These are phyloP conservation scores for Lithobates sylvaticus DNA, from an alignment of 2,797 vertebrate genomes.

Conservation along the genomic window DNA sequence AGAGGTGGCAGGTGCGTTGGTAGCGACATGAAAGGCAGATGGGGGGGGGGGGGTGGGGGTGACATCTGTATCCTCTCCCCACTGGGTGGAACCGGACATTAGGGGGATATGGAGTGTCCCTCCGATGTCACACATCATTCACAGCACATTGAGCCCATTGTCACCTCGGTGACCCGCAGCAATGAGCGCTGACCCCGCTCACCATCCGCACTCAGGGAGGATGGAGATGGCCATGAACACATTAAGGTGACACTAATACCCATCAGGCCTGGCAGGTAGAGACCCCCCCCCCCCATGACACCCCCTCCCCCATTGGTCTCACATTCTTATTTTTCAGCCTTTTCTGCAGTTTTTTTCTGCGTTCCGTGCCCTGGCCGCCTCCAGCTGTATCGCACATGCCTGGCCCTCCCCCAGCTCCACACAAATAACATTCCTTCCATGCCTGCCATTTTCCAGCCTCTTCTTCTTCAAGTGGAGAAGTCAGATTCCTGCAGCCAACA, in stretches of 20 bases:
- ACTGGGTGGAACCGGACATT: slow-evolving; percentile 21
- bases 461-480: slow-evolving; percentile 74
- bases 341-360: background rate
- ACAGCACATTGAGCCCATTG: slow-evolving; percentile 49
- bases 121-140: slow-evolving; percentile 34
- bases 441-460: slow-evolving; percentile 76
- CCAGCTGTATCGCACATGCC: slow-evolving; percentile 75
- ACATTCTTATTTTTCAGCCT: background rate
- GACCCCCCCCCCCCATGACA: no score
- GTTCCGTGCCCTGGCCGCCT: slow-evolving; percentile 21
- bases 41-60: background rate
- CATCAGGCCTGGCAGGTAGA: slow-evolving; percentile 4
- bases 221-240: slow-evolving; percentile 29
- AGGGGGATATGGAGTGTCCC: slow-evolving; percentile 39
- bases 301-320: background rate
- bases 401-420: slow-evolving; percentile 67
- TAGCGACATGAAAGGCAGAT: background rate
- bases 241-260: slow-evolving; percentile 37
- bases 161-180: slow-evolving; percentile 47
- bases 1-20: background rate
- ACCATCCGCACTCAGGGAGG: background rate
- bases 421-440: slow-evolving; percentile 80
- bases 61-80: background rate
- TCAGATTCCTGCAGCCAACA: slow-evolving; percentile 11
- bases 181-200: slow-evolving; percentile 38